Conservation (phyloP, 2,888 invertebrate species). For the Adineta ricciae region DNA sequence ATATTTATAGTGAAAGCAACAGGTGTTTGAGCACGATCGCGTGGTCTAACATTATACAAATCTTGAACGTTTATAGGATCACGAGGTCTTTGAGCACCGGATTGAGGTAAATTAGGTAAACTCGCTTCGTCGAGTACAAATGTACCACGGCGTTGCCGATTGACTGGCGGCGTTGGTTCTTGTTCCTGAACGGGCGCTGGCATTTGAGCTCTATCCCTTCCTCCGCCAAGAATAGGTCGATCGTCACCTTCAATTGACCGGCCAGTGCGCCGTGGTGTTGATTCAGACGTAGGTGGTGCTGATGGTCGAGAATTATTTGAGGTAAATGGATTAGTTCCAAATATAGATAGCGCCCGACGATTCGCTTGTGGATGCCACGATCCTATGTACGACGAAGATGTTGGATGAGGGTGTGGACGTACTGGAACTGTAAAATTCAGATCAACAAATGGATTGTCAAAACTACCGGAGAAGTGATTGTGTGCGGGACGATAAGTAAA, state of each 20-base stretch:
- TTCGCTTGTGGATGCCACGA: neutral
- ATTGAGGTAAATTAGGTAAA: constrained; percentile 22
- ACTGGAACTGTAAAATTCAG: neutral
- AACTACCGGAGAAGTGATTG: neutral
- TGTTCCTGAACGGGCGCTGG: constrained; percentile 41
- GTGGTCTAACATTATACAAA: constrained; percentile 30
- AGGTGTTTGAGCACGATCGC: constrained; percentile 29
- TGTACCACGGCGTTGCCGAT: constrained; percentile 36
- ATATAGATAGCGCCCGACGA: neutral
- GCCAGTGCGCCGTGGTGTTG: constrained; percentile 41
- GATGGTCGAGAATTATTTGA: neutral
- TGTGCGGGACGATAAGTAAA: neutral
- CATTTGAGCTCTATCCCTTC: neutral
- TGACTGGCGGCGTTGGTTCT: constrained; percentile 59
- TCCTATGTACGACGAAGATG: neutral
- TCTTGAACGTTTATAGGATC: constrained; percentile 24
- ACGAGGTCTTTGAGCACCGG: neutral
- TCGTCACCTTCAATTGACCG: neutral
- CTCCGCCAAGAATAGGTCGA: neutral
- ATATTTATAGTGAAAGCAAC: constrained; percentile 29
- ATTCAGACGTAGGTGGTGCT: constrained; percentile 36
- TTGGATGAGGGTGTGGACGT: neutral
- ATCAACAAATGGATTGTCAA: constrained; percentile 15
- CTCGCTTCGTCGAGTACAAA: neutral
- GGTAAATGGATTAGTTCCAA: constrained; percentile 7